Percentiles rank a stretch among this genome's conserved stretches.
phyloP scores from a whole-genome alignment of 2,888 invertebrate species.

The Palloptera scutellata region DNA sequence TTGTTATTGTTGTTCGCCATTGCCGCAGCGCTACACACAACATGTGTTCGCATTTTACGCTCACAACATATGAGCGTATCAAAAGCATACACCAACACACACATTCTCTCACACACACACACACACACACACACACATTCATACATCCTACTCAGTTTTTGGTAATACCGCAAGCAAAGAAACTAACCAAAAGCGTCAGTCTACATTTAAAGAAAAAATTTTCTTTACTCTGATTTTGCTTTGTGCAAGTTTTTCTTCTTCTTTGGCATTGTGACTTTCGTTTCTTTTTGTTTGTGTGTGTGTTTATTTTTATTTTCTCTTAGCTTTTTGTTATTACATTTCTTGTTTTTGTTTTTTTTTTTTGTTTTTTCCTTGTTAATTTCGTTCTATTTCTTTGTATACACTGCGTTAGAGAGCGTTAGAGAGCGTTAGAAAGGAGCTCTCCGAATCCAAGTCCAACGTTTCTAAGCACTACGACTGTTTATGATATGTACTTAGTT shows the following conservation, averaged over 20 bases:
- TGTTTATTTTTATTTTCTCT: constrained; percentile 15
- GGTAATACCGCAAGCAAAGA: neutral
- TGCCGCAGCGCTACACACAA: neutral
- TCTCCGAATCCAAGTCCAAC: too few relatives aligned
- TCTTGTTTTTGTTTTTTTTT: neutral
- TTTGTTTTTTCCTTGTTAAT: neutral
- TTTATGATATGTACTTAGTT: too few relatives aligned
- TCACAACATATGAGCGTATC: neutral
- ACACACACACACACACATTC: neutral
- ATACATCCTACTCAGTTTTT: neutral
- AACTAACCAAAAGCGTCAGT: neutral
- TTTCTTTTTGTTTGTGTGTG: neutral
- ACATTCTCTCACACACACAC: neutral
- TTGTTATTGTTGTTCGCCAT: neutral
- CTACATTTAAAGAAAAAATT: neutral
- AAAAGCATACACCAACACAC: neutral
- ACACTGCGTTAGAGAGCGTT: too few relatives aligned
- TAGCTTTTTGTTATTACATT: neutral
- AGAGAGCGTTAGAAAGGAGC: too few relatives aligned
- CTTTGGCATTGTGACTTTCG: neutral
- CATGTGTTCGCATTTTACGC: too few relatives aligned
- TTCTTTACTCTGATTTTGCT: neutral
- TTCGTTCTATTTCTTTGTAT: neutral
- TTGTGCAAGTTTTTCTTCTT: neutral
- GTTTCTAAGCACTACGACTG: too few relatives aligned